Conservation (phyloP, 2,113 vertebrate species). For the Odocoileus virginianus region DNA sequence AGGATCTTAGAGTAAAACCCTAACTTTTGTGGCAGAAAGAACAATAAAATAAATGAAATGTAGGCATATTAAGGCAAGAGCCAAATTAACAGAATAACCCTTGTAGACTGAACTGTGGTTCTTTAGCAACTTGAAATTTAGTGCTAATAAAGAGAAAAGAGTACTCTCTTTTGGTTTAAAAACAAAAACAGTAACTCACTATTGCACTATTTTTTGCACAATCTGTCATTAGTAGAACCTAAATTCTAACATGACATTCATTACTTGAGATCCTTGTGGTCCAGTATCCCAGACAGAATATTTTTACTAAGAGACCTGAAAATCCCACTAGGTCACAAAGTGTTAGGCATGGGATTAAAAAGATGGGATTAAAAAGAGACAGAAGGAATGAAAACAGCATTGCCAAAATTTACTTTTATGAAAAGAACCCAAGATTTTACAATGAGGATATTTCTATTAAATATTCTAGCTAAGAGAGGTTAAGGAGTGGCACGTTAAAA, state of each 20-base stretch:
- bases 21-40: neutral
- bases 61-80: neutral
- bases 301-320: neutral
- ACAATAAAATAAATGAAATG: neutral
- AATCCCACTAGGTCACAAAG: neutral
- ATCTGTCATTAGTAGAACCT: neutral
- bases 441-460: neutral
- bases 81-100: slow-evolving; percentile 18
- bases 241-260: neutral
- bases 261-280: neutral
- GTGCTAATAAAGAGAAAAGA: neutral
- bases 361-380: neutral
- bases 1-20: neutral
- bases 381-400: neutral
- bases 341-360: neutral
- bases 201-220: neutral
- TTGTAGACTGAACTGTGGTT: neutral
- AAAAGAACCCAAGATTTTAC: slow-evolving; percentile 5
- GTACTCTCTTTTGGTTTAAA: neutral
- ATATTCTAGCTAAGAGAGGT: neutral
- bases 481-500: neutral
- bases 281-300: neutral
- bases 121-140: slow-evolving; percentile 21
- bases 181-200: neutral
- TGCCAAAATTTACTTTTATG: neutral